A percentile compares a stretch with the other conserved stretches of the same genome.
Conservation (phyloP, 2,113 vertebrate species). For the Lamprologus speciosus region DNA sequence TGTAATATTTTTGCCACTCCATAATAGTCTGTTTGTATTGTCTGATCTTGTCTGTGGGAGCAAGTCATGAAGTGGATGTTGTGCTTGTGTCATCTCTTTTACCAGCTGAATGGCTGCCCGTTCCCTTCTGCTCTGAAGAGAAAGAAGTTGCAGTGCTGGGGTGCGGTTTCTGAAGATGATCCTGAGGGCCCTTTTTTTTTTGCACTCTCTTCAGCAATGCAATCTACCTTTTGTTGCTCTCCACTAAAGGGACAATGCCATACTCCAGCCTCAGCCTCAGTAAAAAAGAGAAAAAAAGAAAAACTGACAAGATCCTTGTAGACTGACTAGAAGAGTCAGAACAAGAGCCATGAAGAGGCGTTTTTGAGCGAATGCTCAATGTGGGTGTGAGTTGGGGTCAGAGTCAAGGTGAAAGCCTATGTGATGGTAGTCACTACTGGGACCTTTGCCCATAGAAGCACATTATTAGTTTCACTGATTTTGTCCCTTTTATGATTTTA, state of each 20-base stretch:
- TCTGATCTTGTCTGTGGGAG: not conserved
- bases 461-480: not conserved
- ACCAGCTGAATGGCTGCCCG: not conserved
- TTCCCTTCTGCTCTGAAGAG: not conserved
- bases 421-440: not conserved
- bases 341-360: not conserved
- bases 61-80: not conserved
- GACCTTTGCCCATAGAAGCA: not conserved
- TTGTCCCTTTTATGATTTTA: not conserved
- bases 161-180: not conserved
- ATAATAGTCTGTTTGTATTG: not conserved
- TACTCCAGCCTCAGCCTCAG: not conserved
- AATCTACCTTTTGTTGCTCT: not conserved
- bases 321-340: not conserved
- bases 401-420: not conserved
- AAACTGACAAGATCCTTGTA: not conserved
- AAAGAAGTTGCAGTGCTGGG: not conserved
- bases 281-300: not conserved
- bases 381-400: not conserved
- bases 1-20: not conserved
- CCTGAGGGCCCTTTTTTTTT: not conserved
- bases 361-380: not conserved
- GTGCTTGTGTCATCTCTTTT: not conserved
- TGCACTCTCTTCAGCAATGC: not conserved
- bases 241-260: not conserved